Base-by-base conservation (phyloP, 2,113 vertebrate genomes). In the Brienomyrus brachyistius region DNA sequence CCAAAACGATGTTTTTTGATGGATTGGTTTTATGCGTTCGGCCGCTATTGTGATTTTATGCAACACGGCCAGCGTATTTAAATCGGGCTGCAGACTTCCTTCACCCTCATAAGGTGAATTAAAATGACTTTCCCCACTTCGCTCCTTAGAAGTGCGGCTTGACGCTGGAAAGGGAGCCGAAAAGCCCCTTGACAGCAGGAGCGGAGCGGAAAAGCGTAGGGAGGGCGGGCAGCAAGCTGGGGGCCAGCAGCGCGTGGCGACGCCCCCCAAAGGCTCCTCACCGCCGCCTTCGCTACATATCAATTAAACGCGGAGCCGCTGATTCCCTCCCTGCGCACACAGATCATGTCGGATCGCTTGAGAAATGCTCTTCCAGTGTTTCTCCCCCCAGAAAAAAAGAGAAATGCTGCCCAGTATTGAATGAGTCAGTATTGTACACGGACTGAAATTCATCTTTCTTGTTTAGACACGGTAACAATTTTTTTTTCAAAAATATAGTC, bases 1-100 rank as follows among this genome's bases (percentile, higher is more conserved):
- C 89, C 70, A 82, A 51, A 86, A 77, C 40, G 62, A n/a, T 23
- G 77, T 90, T 70, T 90, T 77, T 89, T 90, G 90, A 92, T 90
- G 90, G 90, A 90, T 90, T 90, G 89, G 91, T 90, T 80, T 89
- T 91, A 92, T 91, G 59, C 35, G 89, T 90, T 90, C 47, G 52
- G 51, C 52, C n/a, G 90, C 86, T 90, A 89, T 82, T 91, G 48
- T 90, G 88, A 62, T 82, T 56, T 89, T 80, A 19, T 52, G 84
- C 43, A 88, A 87, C 52, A 48, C 54, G 77, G 77, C 21, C 89
- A 89, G 52, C 40, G 51, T 43, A 85, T 62, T 89, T 89, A 59
- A 83, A 89, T 59, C 85, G 89, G 54, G 51, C 77, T 52, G 77
- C 88, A 84, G 50, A 43, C 77, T 85, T 89, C 35, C 50, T 90